Conservation (phyloP, 2,797 vertebrate species). For the Streptopelia turtur region DNA sequence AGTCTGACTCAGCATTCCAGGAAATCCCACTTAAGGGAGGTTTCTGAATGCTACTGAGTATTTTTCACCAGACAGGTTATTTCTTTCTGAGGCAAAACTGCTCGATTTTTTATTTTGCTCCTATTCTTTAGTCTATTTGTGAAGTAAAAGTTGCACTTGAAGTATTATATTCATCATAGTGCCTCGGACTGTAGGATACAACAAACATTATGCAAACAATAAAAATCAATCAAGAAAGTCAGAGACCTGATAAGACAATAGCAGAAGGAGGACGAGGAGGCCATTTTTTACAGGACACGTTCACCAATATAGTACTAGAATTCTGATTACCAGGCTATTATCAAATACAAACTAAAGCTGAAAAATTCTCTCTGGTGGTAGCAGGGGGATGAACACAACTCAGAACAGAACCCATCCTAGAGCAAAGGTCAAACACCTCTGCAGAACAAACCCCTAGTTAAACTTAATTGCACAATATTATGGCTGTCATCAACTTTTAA, state of each 20-base stretch:
- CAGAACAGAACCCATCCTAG: neutral
- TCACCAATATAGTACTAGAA: neutral
- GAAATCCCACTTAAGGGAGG: neutral
- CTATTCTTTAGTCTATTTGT: neutral
- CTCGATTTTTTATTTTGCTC: neutral
- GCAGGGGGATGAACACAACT: neutral
- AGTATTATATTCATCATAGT: neutral
- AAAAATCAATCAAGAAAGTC: neutral
- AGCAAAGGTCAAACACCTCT: neutral
- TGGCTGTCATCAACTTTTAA: neutral
- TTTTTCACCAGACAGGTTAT: neutral
- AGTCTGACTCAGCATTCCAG: neutral
- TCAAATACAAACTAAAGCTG: neutral
- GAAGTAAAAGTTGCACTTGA: neutral
- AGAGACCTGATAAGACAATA: neutral
- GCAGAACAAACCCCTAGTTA: neutral
- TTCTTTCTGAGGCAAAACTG: neutral
- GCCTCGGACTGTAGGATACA: neutral
- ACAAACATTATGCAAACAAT: neutral
- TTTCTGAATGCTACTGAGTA: neutral
- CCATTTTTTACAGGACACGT: neutral
- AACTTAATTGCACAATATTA: neutral
- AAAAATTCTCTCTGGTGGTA: neutral
- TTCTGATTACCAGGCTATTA: neutral
- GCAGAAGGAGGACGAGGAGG: neutral